Base-by-base conservation (phyloP, 2,113 vertebrate species). In the Stigmatopora argus region DNA sequence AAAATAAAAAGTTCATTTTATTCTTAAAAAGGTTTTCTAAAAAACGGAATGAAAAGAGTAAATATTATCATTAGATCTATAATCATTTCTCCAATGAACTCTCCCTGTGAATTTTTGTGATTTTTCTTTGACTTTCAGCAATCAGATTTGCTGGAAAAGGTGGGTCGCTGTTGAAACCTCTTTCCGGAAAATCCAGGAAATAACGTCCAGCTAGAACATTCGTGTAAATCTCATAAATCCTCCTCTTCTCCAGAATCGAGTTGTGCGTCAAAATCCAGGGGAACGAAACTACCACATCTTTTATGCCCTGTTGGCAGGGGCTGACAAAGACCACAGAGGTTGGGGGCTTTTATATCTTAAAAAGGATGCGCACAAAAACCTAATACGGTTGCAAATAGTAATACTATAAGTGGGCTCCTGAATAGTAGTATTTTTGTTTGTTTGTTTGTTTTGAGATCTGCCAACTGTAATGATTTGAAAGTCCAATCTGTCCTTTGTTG, bases 271-370 rank as follows among this genome's bases (percentile, higher is more conserved):
- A 81, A 94, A 94, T 74, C 94, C 92, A 0, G 93, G 94, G 18
- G 94, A 95, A 83, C 89, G 94, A 83, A 96, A 95, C 85, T 96
- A 93, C 78, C 94, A 96, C 82, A 94, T 96, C 73, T 96, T 96
- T 82, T 96, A 96, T 10, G 91, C 94, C 3, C 82, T 96, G 65
- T 87, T 96, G 51, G 91, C 93, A 12, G 94, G 94, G 34, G 83
- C 92, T 4, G 90, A 89, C 0, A 73, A 71, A 65, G 89, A 94
- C 52, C 89, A 92, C 77, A 91, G 90, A 93, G 94, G 94, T 96
- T 57, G 19, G 82, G 68, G 64, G 23, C 44, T 19, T 19, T 11
- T 18, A 61, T 8, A 41, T 41, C 35, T 53, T 46, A 7, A 46
- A 31, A 65, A 15, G 31, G 7, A 21, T 1, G 46, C 4, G 4